A percentile compares a stretch with the other conserved stretches of the same genome.
These are phyloP conservation scores for Notiomystis cincta DNA, from an alignment of 2,113 vertebrate genomes.

Conservation along the genomic window DNA sequence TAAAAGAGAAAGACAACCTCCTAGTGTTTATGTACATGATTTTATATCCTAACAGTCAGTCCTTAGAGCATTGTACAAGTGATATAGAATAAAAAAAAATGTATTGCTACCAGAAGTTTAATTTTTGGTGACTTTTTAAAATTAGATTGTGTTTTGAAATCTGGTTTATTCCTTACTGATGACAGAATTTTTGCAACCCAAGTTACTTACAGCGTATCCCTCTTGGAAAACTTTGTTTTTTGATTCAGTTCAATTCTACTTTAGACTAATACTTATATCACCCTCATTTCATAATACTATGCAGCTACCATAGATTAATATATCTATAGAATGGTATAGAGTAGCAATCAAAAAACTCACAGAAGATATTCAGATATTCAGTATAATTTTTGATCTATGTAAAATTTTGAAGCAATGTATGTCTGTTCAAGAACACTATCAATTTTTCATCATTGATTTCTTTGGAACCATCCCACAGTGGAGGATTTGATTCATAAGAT, in stretches of 20 bases:
- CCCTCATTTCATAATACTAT: not conserved
- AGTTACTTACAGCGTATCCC: not conserved
- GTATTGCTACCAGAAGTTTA: not conserved
- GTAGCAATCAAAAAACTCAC: not conserved
- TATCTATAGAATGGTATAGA: not conserved
- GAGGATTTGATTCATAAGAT: not conserved
- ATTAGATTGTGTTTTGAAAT: not conserved
- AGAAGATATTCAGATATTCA: not conserved
- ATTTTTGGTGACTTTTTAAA: not conserved
- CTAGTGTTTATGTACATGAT: not conserved
- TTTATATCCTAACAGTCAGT: not conserved
- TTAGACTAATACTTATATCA: not conserved
- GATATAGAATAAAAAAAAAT: not conserved
- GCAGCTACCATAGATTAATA: not conserved
- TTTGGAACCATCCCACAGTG: not conserved
- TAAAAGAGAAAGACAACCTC: not conserved
- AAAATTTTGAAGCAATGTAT: not conserved
- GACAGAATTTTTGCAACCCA: not conserved
- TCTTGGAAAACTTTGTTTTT: not conserved
- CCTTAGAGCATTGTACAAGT: not conserved
- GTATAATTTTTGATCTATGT: not conserved
- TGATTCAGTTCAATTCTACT: not conserved
- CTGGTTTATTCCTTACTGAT: not conserved
- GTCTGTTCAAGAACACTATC: not conserved
- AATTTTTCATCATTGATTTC: not conserved